Conservation (phyloP, 2,888 invertebrate genomes). For the Carabus problematicus region DNA sequence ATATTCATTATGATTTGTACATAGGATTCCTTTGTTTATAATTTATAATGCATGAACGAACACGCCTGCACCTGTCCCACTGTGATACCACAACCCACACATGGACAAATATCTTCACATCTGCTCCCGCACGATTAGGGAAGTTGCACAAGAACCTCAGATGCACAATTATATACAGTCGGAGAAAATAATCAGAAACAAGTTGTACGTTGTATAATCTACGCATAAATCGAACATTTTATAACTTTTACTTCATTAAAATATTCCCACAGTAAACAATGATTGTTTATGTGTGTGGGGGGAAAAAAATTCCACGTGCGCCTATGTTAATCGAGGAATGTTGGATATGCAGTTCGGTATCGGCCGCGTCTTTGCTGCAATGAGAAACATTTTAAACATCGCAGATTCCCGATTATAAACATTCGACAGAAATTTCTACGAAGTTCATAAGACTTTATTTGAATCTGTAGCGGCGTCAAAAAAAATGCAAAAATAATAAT, state of each 20-base stretch:
- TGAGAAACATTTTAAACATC: slow-evolving; percentile 21
- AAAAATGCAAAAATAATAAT: too few species aligned
- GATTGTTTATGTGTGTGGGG: not conserved
- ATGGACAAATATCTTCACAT: too few species aligned
- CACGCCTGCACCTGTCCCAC: too few species aligned
- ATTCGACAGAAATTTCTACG: not conserved
- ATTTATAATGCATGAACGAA: too few species aligned
- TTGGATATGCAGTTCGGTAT: slow-evolving; percentile 26
- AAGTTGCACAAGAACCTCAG: too few species aligned
- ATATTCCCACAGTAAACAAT: slow-evolving; percentile 11
- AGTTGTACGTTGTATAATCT: slow-evolving; percentile 6
- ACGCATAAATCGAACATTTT: slow-evolving; percentile 8
- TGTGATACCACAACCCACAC: too few species aligned
- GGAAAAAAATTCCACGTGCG: slow-evolving; percentile 3
- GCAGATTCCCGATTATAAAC: slow-evolving; percentile 8
- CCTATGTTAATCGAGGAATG: slow-evolving; percentile 31
- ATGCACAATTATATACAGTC: not conserved
- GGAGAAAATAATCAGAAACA: not conserved
- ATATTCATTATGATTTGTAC: too few species aligned
- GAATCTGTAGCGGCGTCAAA: too few species aligned
- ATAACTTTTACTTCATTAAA: slow-evolving; percentile 8
- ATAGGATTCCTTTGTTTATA: too few species aligned
- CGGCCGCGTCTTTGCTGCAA: not conserved
- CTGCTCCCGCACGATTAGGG: too few species aligned
- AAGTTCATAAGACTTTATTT: not conserved